phyloP scores from a whole-genome alignment of 2,888 invertebrate genomes.

The Deilephila porcellus region DNA sequence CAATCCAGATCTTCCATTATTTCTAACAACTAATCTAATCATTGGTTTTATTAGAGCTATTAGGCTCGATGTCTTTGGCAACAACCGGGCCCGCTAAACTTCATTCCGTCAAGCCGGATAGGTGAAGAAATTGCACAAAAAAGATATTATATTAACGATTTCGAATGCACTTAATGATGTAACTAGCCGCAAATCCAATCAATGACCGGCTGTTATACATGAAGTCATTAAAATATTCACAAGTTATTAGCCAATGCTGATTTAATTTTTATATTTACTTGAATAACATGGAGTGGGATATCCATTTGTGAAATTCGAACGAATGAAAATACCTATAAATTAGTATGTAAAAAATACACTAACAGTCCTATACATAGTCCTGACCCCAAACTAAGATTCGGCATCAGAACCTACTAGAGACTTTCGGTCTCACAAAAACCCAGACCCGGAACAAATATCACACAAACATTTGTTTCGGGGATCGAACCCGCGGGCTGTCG shows the following conservation, averaged over 20 bases:
- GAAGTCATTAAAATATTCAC: slow-evolving; percentile 7
- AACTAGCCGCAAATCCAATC: slow-evolving; percentile 18
- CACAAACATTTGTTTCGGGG: too few species aligned
- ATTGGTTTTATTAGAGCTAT: neutral
- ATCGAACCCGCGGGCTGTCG: too few species aligned
- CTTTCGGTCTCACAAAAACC: too few species aligned
- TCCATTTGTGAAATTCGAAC: too few species aligned
- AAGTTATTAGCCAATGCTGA: neutral
- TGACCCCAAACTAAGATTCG: too few species aligned
- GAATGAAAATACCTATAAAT: too few species aligned
- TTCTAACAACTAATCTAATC: neutral
- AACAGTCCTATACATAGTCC: too few species aligned
- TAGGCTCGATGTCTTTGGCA: neutral
- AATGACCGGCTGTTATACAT: neutral
- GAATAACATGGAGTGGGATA: neutral
- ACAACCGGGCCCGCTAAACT: neutral
- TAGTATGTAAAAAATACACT: too few species aligned
- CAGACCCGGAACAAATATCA: too few species aligned
- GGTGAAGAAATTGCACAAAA: slow-evolving; percentile 13
- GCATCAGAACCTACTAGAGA: too few species aligned
- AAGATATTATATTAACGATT: neutral
- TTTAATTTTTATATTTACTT: neutral
- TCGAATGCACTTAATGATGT: slow-evolving; percentile 14
- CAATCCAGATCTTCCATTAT: neutral
- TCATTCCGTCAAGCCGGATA: slow-evolving; percentile 8